These are phyloP conservation scores for Chrysogorgia sp. DNA, from an alignment of 92 coral and sea anemone species.

Conservation along the genomic window DNA sequence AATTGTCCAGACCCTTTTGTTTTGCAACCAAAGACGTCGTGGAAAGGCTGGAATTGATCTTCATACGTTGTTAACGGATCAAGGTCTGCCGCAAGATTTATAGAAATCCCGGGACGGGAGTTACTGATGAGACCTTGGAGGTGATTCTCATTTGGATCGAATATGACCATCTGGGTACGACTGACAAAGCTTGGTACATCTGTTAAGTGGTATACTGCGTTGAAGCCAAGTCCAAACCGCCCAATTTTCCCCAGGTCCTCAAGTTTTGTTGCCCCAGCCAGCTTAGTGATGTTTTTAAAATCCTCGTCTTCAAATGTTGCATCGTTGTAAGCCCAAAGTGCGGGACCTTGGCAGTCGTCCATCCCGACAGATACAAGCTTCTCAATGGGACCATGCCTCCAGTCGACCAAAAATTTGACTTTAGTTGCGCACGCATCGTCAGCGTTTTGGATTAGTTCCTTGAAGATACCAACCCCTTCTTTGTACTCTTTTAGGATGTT, in stretches of 20 bases:
- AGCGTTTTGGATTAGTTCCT: conserved; percentile 93
- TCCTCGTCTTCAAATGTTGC: conserved; percentile 82
- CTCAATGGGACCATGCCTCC: conserved; percentile 74
- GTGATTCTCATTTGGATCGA: conserved; percentile 74
- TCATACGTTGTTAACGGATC: conserved; percentile 43
- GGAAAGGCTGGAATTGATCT: conserved; percentile 63
- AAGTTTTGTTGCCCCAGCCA: conserved; percentile 91
- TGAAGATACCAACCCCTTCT: conserved; percentile 77
- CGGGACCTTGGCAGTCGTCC: conserved; percentile 93
- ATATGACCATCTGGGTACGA: conserved; percentile 63
- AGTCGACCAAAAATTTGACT: conserved; percentile 84
- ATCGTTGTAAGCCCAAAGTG: conserved; percentile 90
- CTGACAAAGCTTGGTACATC: conserved; percentile 90
- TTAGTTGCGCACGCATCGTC: conserved; percentile 93
- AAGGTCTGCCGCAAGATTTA: conserved; percentile 44
- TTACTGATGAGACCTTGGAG: conserved; percentile 48
- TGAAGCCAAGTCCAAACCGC: conserved; percentile 91
- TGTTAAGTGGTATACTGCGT: conserved; percentile 82
- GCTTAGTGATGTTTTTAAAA: conserved; percentile 92
- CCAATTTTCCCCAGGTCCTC: conserved; percentile 79
- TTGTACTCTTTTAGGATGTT: conserved; percentile 81
- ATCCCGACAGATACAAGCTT: conserved; percentile 76
- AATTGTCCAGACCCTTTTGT: conserved; percentile 48
- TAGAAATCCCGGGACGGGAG: conserved; percentile 77
- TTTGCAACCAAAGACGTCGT: conserved; percentile 73